A percentile compares a stretch with the other conserved stretches of the same genome.
Evolutionary conservation across 2,113 vertebrate species (phyloP).

Genomic region (Dendropsophus ebraccatus): DNA sequence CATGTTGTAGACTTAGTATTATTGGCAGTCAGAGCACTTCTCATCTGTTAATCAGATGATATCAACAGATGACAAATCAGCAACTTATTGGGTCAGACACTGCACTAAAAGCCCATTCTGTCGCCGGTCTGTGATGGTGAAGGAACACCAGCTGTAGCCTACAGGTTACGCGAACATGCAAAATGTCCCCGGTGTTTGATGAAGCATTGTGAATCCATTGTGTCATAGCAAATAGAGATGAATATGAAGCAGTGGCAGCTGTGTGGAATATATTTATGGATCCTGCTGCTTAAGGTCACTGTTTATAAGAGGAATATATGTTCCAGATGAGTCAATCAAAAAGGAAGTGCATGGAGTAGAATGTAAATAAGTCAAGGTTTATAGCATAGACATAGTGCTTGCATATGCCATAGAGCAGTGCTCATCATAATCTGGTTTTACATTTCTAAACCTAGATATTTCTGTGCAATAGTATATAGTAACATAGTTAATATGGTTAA

Average conservation of each 20-base stretch:
- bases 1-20: background rate
- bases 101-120: conserved; percentile 39
- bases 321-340: conserved; percentile 13
- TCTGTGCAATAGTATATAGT: background rate
- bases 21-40: conserved; percentile 10
- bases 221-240: conserved; percentile 50
- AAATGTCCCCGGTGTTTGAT: conserved; percentile 43
- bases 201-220: conserved; percentile 55
- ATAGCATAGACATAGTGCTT: no score
- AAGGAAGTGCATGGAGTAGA: conserved; percentile 7
- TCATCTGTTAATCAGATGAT: conserved; percentile 41
- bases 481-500: no score
- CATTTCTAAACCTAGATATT: background rate
- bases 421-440: background rate
- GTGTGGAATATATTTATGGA: conserved; percentile 46
- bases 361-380: background rate
- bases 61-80: conserved; percentile 32
- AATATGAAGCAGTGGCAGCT: conserved; percentile 44
- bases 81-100: conserved; percentile 45
- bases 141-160: conserved; percentile 51
- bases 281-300: conserved; percentile 46
- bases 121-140: conserved; percentile 40
- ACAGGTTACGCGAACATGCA: conserved; percentile 47
- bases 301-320: conserved; percentile 41
- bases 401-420: background rate